Conservation (phyloP, 2,797 vertebrate species). For the Lepus townsendii region DNA sequence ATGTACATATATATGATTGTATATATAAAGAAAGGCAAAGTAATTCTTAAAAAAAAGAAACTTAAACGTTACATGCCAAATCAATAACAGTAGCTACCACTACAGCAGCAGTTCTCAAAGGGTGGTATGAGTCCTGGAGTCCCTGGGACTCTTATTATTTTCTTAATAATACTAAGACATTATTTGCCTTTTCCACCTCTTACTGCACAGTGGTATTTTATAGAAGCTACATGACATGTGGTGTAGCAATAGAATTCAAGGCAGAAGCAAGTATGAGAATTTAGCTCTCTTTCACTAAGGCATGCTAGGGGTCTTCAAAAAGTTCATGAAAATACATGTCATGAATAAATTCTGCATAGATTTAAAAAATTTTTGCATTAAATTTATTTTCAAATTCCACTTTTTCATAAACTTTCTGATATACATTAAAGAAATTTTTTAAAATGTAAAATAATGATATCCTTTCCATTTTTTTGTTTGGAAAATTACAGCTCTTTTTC, state of each 20-base stretch:
- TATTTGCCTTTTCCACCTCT: conserved; percentile 7
- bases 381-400: too few relatives aligned
- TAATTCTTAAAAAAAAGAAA: not conserved
- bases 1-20: not conserved
- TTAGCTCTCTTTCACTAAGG: not conserved
- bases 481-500: not conserved
- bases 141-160: not conserved
- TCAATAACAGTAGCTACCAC: not conserved
- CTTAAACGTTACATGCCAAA: not conserved
- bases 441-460: conserved; percentile 37
- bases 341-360: too few relatives aligned
- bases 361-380: too few relatives aligned
- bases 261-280: not conserved
- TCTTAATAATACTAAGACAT: not conserved
- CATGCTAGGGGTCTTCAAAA: too few relatives aligned
- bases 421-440: not conserved
- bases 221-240: not conserved
- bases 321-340: too few relatives aligned
- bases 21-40: not conserved
- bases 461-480: not conserved
- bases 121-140: not conserved
- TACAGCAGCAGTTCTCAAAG: not conserved
- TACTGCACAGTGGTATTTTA: not conserved
- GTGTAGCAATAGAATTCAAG: not conserved
- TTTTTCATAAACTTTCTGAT: too few relatives aligned